A percentile compares a stretch with the other conserved stretches of the same genome.
These are phyloP conservation scores for Phalera bucephala DNA, from an alignment of 2,888 invertebrate genomes.

Conservation along the genomic window DNA sequence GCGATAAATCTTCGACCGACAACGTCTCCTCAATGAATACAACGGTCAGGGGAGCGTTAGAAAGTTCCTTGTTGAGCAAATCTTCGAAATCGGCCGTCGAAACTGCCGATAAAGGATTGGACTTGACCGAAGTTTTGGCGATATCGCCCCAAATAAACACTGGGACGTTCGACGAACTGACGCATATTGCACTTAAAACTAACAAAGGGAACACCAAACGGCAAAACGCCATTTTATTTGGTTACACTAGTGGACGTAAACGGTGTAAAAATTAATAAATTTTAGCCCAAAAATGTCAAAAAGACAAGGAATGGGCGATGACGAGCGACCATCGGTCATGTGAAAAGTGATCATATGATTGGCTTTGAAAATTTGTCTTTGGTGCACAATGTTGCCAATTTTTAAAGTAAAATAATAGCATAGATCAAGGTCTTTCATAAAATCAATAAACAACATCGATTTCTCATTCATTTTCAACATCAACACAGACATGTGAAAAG, in stretches of 20 bases:
- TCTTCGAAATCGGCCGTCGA: constrained; percentile 54
- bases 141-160: constrained; percentile 83
- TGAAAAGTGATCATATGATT: constrained; percentile 81
- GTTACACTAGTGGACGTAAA: constrained; percentile 62
- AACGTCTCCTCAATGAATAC: constrained; percentile 81
- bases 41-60: constrained; percentile 62
- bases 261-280: constrained; percentile 53
- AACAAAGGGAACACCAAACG: constrained; percentile 66
- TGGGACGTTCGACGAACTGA: constrained; percentile 75
- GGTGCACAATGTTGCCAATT: constrained; percentile 36
- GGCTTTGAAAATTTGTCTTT: constrained; percentile 63
- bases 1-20: constrained; percentile 84
- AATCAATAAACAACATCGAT: not conserved
- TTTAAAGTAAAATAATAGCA: not conserved
- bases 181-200: constrained; percentile 62
- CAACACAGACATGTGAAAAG: too few relatives aligned
- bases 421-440: not conserved
- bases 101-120: constrained; percentile 57
- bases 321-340: constrained; percentile 73
- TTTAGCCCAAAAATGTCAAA: constrained; percentile 63
- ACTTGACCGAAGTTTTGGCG: constrained; percentile 37
- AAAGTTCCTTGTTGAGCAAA: constrained; percentile 57
- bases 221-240: constrained; percentile 70
- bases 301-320: constrained; percentile 63
- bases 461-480: too few relatives aligned